phyloP scores from a whole-genome alignment of 2,113 vertebrate species.

The Apaloderma vittatum region DNA sequence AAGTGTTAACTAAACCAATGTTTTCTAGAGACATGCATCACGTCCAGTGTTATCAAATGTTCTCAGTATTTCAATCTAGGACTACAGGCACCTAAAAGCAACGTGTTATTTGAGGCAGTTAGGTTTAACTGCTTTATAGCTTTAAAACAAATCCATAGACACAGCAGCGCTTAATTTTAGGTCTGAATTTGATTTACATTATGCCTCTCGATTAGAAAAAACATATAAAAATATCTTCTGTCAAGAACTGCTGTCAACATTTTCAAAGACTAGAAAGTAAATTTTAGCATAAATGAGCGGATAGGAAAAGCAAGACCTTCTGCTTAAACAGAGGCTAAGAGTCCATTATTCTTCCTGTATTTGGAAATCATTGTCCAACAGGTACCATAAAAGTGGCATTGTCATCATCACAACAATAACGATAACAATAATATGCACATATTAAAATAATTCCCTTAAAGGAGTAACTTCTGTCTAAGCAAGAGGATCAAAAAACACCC shows the following conservation, averaged over 20 bases:
- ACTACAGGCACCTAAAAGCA: neutral
- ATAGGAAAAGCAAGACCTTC: neutral
- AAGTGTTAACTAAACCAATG: neutral
- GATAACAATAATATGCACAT: neutral
- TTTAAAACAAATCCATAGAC: neutral
- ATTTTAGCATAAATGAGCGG: neutral
- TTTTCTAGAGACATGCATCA: neutral
- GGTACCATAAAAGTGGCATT: neutral
- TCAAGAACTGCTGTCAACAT: neutral
- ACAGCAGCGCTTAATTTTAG: neutral
- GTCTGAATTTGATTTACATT: neutral
- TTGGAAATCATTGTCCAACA: neutral
- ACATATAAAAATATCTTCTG: neutral
- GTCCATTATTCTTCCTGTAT: neutral
- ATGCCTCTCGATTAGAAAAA: neutral
- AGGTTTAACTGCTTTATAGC: neutral
- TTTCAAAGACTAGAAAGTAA: neutral
- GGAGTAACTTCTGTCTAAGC: neutral
- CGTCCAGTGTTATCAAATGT: neutral
- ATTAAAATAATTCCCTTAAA: neutral
- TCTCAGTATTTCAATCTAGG: neutral
- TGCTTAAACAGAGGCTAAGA: neutral
- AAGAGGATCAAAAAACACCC: neutral
- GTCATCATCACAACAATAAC: neutral
- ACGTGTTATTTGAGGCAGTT: neutral